Conservation (phyloP, 2,888 invertebrate genomes). For the Hermodice carunculata region DNA sequence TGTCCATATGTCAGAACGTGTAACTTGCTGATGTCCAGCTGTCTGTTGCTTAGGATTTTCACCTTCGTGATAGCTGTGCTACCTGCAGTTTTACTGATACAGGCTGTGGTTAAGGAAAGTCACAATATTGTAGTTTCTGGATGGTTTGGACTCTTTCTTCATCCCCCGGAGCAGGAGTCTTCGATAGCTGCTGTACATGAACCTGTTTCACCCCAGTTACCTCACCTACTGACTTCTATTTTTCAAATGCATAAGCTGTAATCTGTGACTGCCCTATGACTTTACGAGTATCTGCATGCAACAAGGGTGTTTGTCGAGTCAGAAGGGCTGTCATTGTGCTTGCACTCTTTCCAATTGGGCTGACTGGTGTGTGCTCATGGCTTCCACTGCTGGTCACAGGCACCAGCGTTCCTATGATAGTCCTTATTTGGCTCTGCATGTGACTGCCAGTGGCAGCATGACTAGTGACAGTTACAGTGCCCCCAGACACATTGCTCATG, state of each 20-base stretch:
- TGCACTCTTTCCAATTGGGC: conserved; percentile 14
- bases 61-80: conserved; percentile 47
- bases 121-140: conserved; percentile 60
- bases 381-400: no score
- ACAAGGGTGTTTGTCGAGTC: background rate
- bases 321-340: conserved; percentile 8
- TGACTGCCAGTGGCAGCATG: no score
- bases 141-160: conserved; percentile 51
- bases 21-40: conserved; percentile 7
- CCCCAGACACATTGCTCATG: no score
- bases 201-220: background rate
- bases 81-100: conserved; percentile 38
- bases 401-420: no score
- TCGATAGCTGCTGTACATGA: background rate
- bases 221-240: background rate
- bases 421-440: no score
- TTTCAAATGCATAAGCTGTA: background rate
- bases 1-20: background rate
- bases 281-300: background rate
- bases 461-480: no score
- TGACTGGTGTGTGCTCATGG: conserved; percentile 4
- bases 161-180: conserved; percentile 4
- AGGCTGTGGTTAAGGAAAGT: conserved; percentile 58
- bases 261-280: background rate
- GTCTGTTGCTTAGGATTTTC: conserved; percentile 9